Percentiles rank a stretch among this genome's conserved stretches.
phyloP scores from a whole-genome alignment of 1,140 invertebrate species.

The Aphidius ervi region DNA sequence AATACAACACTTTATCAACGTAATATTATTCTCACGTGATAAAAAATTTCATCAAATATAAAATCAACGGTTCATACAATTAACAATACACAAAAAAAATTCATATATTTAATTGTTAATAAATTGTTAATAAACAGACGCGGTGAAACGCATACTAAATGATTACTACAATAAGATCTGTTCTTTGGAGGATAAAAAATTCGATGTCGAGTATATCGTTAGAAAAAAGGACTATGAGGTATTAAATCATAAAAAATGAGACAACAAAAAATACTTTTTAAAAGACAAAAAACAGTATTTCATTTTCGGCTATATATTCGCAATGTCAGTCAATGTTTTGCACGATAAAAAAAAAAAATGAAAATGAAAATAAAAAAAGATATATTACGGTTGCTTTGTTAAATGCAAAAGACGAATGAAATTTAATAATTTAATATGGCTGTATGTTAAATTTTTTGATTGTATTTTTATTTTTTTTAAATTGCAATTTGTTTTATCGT shows the following conservation, averaged over 20 bases:
- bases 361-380: too few species aligned
- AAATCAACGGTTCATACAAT: background rate
- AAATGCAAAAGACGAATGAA: too few species aligned
- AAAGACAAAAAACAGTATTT: slow-evolving; percentile 23
- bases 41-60: background rate
- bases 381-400: too few species aligned
- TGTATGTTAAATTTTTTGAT: too few species aligned
- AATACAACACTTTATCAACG: background rate
- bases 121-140: slow-evolving; percentile 44
- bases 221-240: slow-evolving; percentile 96
- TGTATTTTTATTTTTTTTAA: too few species aligned
- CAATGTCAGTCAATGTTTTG: too few species aligned
- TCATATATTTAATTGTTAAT: slow-evolving; percentile 21
- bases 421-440: too few species aligned
- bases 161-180: slow-evolving; percentile 84
- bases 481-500: too few species aligned
- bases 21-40: background rate
- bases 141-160: slow-evolving; percentile 76
- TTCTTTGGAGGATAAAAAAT: slow-evolving; percentile 91
- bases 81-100: slow-evolving; percentile 7
- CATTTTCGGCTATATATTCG: slow-evolving; percentile 19
- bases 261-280: slow-evolving; percentile 25
- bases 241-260: slow-evolving; percentile 1
- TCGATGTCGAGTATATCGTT: slow-evolving; percentile 96
- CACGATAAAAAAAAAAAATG: too few species aligned